Conservation (phyloP, 2,797 vertebrate genomes). For the Mustela erminea region DNA sequence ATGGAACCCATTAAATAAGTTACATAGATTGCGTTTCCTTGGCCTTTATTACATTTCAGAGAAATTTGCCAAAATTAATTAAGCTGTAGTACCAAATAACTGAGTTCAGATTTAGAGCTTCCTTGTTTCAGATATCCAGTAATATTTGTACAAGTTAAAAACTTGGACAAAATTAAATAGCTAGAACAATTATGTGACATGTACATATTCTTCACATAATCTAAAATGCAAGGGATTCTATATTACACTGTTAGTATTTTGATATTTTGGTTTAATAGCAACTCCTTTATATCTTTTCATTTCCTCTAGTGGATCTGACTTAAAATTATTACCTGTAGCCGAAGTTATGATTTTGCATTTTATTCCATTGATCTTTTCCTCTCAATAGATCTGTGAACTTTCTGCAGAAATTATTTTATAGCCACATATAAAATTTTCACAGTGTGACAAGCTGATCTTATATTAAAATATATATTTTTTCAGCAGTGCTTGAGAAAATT, state of each 20-base stretch:
- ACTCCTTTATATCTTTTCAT: background rate
- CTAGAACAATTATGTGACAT: background rate
- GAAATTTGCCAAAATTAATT: background rate
- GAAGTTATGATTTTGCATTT: background rate
- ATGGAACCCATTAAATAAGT: background rate
- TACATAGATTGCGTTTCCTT: background rate
- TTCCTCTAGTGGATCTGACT: background rate
- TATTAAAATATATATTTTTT: background rate
- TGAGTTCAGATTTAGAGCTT: background rate
- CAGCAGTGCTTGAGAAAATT: background rate
- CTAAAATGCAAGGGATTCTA: background rate
- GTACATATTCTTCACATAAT: background rate
- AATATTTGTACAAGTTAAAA: background rate
- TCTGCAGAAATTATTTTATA: background rate
- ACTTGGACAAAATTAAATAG: background rate
- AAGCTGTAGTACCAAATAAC: background rate
- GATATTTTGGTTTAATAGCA: background rate
- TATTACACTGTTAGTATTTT: background rate
- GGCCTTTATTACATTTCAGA: background rate
- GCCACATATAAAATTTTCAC: background rate
- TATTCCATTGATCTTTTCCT: background rate
- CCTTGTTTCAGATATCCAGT: background rate
- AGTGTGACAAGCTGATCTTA: background rate
- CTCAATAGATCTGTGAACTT: background rate
- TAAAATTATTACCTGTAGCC: constrained; percentile 14